Evolutionary conservation across 2,797 vertebrate genomes (phyloP).

Genomic region (Typhlichthys eigenmanni): DNA sequence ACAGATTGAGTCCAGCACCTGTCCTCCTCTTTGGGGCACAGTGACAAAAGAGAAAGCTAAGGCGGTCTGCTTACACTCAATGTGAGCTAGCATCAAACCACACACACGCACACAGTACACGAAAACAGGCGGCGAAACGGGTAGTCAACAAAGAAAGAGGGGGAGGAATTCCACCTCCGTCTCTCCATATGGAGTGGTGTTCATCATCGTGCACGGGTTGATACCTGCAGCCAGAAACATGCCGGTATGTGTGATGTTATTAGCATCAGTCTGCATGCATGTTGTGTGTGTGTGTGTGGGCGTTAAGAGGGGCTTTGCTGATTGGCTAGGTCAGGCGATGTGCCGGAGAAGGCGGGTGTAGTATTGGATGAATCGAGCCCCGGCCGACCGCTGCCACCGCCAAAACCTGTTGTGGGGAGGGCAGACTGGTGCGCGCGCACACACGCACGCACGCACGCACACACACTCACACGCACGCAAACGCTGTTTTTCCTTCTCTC

Average conservation of each 20-base stretch:
- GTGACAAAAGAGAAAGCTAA: conserved; percentile 48
- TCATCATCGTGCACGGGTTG: conserved; percentile 21
- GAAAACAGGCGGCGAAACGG: conserved; percentile 11
- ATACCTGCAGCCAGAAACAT: conserved; percentile 31
- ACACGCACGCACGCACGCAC: conserved; percentile 33
- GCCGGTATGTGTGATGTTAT: conserved; percentile 18
- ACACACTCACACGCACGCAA: conserved; percentile 62
- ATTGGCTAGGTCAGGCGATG: conserved; percentile 52
- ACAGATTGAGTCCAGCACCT: conserved; percentile 57
- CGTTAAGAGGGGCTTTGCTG: conserved; percentile 21
- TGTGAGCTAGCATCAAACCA: background rate
- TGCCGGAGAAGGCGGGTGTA: conserved; percentile 42
- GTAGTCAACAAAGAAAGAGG: conserved; percentile 15
- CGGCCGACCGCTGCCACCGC: conserved; percentile 50
- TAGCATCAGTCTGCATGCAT: conserved; percentile 1
- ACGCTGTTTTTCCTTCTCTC: conserved; percentile 39
- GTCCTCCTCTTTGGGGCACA: conserved; percentile 49
- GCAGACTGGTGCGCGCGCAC: conserved; percentile 47
- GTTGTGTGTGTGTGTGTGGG: conserved; percentile 1
- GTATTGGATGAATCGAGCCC: conserved; percentile 56
- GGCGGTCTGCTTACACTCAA: conserved; percentile 16
- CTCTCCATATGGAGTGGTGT: conserved; percentile 14
- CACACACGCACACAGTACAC: background rate
- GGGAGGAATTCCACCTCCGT: conserved; percentile 22
- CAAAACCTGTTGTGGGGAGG: conserved; percentile 59